Conservation (phyloP, 1,140 invertebrate genomes). For the Bombus superbus region DNA sequence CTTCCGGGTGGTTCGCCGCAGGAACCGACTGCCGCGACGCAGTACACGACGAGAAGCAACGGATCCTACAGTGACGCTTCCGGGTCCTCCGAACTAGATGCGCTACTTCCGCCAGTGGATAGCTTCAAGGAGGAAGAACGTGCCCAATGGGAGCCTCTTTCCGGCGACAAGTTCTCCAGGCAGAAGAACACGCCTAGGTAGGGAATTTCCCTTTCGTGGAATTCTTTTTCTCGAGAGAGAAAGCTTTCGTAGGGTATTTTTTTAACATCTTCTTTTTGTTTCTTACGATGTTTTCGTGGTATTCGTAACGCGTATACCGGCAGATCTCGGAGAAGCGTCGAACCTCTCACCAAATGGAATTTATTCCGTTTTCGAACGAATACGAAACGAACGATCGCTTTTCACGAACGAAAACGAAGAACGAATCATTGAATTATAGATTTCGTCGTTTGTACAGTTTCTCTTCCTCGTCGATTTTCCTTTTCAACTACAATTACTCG, state of each 20-base stretch:
- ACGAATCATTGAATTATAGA: no score
- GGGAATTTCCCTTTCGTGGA: neutral
- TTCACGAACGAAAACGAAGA: no score
- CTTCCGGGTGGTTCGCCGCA: conserved; percentile 69
- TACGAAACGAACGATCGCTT: no score
- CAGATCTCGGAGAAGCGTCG: no score
- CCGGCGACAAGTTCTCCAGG: conserved; percentile 78
- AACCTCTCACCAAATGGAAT: no score
- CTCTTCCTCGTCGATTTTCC: neutral
- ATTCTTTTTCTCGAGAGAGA: neutral
- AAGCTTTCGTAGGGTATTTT: no score
- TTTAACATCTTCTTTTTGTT: no score
- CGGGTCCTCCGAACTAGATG: conserved; percentile 81
- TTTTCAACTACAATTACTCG: neutral
- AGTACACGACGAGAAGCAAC: conserved; percentile 76
- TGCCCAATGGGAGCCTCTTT: conserved; percentile 83
- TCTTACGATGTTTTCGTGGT: no score
- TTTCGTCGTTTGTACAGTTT: no score
- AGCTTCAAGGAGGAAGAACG: conserved; percentile 83
- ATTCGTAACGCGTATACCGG: no score
- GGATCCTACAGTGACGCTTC: conserved; percentile 82
- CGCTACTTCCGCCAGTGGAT: conserved; percentile 81
- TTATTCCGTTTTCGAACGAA: no score
- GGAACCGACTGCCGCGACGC: conserved; percentile 55
- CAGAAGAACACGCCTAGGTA: conserved; percentile 81